Evolutionary conservation across 2,888 invertebrate genomes (phyloP).

Genomic region (Micoletzkya japonica): DNA sequence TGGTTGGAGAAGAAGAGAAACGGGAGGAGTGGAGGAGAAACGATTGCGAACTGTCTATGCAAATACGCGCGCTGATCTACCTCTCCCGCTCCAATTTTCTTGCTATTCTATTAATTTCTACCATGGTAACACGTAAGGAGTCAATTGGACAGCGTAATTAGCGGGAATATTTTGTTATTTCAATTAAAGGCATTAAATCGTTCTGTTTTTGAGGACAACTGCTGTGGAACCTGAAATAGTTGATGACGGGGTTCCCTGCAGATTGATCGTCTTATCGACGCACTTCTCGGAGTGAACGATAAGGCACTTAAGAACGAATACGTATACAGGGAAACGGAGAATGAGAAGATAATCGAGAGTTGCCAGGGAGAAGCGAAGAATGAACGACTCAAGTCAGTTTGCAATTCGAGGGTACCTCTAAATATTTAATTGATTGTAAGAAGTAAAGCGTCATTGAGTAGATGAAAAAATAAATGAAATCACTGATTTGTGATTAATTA

Average conservation of each 20-base stretch:
- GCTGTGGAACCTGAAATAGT: no score
- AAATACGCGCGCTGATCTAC: no score
- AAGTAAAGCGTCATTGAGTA: no score
- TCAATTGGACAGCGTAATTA: neutral
- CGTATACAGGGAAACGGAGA: neutral
- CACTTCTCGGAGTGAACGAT: neutral
- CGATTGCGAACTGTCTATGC: slow-evolving; percentile 1
- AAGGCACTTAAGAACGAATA: neutral
- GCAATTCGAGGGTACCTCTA: neutral
- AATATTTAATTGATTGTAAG: neutral
- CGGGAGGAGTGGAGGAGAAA: slow-evolving; percentile 10
- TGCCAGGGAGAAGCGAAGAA: neutral
- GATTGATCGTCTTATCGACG: neutral
- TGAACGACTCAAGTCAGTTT: neutral
- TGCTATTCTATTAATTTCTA: neutral
- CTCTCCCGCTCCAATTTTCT: neutral
- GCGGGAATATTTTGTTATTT: neutral
- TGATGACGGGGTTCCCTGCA: neutral
- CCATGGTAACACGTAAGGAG: neutral
- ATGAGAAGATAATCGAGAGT: neutral
- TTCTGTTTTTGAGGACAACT: no score
- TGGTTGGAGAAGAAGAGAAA: neutral
- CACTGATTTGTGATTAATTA: neutral
- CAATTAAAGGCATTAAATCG: neutral
- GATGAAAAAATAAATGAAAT: no score